A percentile compares a stretch with the other conserved stretches of the same genome.
Evolutionary conservation across 2,888 invertebrate genomes (phyloP).

Genomic region (Pseudanteris insignis): DNA sequence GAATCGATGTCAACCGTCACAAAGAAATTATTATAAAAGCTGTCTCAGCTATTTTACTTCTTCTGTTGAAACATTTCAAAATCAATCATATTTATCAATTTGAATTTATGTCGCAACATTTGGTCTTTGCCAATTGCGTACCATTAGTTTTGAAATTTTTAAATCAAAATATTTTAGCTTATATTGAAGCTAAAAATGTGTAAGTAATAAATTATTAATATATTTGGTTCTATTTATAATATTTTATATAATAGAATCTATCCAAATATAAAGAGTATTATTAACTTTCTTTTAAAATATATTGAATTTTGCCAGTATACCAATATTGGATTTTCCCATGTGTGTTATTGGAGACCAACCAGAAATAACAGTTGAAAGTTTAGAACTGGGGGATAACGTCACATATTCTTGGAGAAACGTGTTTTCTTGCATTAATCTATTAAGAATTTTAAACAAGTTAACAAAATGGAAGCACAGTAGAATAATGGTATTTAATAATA

Average conservation of each 20-base stretch:
- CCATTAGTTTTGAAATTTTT: conserved; percentile 98
- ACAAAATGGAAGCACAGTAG: conserved; percentile 99
- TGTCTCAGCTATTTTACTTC: conserved; percentile 86
- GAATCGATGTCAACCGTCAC: conserved; percentile 97
- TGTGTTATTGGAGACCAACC: conserved; percentile 96
- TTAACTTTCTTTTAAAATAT: conserved; percentile 7
- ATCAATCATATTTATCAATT: conserved; percentile 98
- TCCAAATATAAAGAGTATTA: not conserved
- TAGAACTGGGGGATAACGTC: conserved; percentile 85
- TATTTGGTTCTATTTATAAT: no score
- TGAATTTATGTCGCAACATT: conserved; percentile 98
- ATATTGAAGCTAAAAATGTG: conserved; percentile 93
- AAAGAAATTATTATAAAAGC: conserved; percentile 99
- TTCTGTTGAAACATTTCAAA: conserved; percentile 97
- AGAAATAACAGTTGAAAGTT: conserved; percentile 89
- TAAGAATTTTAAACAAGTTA: conserved; percentile 95
- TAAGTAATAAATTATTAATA: conserved; percentile 66
- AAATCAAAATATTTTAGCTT: conserved; percentile 95
- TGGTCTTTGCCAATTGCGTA: conserved; percentile 99
- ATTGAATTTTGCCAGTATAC: conserved; percentile 72
- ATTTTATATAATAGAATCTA: conserved; percentile 20
- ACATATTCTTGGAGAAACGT: conserved; percentile 97
- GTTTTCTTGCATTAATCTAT: conserved; percentile 95
- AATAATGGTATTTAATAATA: conserved; percentile 74
- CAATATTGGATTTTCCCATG: conserved; percentile 93